Evolutionary conservation across 1,140 invertebrate genomes (phyloP).

Genomic region (Drosophila dunni): DNA sequence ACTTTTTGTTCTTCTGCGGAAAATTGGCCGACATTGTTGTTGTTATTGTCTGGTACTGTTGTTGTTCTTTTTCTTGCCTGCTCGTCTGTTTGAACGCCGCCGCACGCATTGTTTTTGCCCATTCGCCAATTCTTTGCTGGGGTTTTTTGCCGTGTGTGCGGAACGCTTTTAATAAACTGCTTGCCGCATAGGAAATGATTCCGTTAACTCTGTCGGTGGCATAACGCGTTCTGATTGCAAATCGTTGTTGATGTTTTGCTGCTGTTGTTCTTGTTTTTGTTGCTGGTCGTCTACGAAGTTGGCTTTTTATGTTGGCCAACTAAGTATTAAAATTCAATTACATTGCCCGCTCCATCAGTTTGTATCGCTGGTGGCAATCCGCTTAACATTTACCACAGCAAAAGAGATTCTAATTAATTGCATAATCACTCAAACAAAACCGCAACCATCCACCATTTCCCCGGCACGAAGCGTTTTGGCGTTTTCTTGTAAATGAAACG

Average conservation of each 20-base stretch:
- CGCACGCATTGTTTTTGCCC: slow-evolving; percentile 44
- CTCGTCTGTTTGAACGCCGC: slow-evolving; percentile 27
- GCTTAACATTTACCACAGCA: slow-evolving; percentile 53
- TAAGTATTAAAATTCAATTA: slow-evolving; percentile 49
- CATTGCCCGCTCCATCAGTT: slow-evolving; percentile 8
- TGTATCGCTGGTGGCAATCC: slow-evolving; percentile 25
- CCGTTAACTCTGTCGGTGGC: slow-evolving; percentile 41
- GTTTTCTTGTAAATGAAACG: slow-evolving; percentile 65
- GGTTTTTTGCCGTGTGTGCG: slow-evolving; percentile 17
- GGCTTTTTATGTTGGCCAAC: slow-evolving; percentile 12
- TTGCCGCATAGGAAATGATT: slow-evolving; percentile 64
- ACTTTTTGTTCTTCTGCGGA: slow-evolving; percentile 18
- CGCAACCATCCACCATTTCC: slow-evolving; percentile 24
- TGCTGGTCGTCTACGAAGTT: slow-evolving; percentile 4
- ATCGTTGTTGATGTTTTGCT: slow-evolving; percentile 23
- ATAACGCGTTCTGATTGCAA: slow-evolving; percentile 47
- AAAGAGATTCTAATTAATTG: slow-evolving; percentile 78
- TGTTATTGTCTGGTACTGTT: slow-evolving; percentile 22
- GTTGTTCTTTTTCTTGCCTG: background rate
- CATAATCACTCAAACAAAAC: slow-evolving; percentile 78
- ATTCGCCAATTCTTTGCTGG: slow-evolving; percentile 6
- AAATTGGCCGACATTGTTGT: slow-evolving; percentile 43
- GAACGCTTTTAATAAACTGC: slow-evolving; percentile 64
- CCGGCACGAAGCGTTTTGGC: background rate
- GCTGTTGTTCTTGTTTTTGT: background rate